Base-by-base conservation (phyloP, 2,113 vertebrate genomes). In the Morone chrysops region DNA sequence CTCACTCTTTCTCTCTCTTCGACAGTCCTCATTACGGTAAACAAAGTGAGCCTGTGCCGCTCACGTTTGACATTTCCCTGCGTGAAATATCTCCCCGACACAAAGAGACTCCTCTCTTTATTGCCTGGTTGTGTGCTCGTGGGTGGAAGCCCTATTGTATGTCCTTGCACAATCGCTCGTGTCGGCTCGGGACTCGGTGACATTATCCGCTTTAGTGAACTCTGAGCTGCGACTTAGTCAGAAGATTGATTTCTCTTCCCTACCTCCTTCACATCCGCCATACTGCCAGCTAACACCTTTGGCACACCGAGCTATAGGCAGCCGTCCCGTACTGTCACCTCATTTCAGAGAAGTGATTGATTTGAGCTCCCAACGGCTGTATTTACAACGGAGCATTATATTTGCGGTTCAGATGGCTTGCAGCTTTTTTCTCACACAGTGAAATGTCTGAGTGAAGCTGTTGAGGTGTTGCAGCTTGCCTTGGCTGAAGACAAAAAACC, bases 171-270 rank as follows among this genome's bases (percentile, higher is more conserved):
- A 89, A 83, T 86, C 25, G 31, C 85, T 81, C 6, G 38, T 85
- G 73, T 83, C 41, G 75, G 88, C 84, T 78, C 59, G 75, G 86
- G 73, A 80, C 82, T 90, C 60, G 3, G 54, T 85, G 88, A 86
- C 84, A 80, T 88, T 86, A 89, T 86, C 71, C 56, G 70, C 88
- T 90, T 87, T 81, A 48, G 80, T 84, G 75, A 89, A 82, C 86
- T 81, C 87, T 68, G 80, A 90, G 81, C 87, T 63, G 68, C 56
- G 41, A 78, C 77, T 84, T 67, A 83, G 87, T 82, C 88, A 78
- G 70, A 86, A 83, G 87, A 92, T 93, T 87, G 86, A 93, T 92
- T 92, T 75, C 50, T 84, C 74, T 43, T 70, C 83, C 84, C 92
- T 81, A 65, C 83, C 69, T 82, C 84, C 72, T 80, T 88, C 84